Evolutionary conservation across 2,888 invertebrate species (phyloP).

Genomic region (Pollenia amentaria): DNA sequence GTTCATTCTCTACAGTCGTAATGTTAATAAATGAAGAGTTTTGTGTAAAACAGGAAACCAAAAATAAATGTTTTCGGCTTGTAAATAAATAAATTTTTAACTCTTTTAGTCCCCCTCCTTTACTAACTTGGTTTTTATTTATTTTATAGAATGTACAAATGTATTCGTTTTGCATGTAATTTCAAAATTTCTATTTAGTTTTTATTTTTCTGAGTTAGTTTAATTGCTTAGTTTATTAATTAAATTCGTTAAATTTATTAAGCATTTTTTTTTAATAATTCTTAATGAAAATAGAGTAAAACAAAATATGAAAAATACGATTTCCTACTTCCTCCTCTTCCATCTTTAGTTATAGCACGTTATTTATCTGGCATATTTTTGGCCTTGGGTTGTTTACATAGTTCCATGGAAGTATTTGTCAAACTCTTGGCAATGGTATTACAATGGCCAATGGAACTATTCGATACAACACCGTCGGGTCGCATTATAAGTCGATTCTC

Average conservation of each 20-base stretch:
- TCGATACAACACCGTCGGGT: slow-evolving; percentile 92
- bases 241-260: slow-evolving; percentile 18
- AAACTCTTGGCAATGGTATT: slow-evolving; percentile 87
- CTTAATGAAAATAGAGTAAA: neutral
- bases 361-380: slow-evolving; percentile 83
- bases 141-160: slow-evolving; percentile 18
- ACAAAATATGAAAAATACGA: slow-evolving; percentile 33
- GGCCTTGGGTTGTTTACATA: slow-evolving; percentile 85
- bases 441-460: slow-evolving; percentile 90
- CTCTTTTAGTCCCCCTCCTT: neutral
- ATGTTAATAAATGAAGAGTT: neutral
- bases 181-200: slow-evolving; percentile 47
- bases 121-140: slow-evolving; percentile 49
- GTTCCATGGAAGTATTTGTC: slow-evolving; percentile 87
- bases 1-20: neutral
- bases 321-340: slow-evolving; percentile 24
- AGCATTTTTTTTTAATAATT: neutral
- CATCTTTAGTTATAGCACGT: slow-evolving; percentile 81
- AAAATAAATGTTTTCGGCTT: slow-evolving; percentile 21
- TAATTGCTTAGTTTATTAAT: slow-evolving; percentile 18
- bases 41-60: neutral
- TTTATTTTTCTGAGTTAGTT: slow-evolving; percentile 38
- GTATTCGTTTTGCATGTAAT: slow-evolving; percentile 54
- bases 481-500: slow-evolving; percentile 89
- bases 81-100: slow-evolving; percentile 35